Evolutionary conservation across 2,797 vertebrate genomes (phyloP), one percentile per base, ranked within the genome.

Genomic region (Myoxocephalus aenaeus): DNA sequence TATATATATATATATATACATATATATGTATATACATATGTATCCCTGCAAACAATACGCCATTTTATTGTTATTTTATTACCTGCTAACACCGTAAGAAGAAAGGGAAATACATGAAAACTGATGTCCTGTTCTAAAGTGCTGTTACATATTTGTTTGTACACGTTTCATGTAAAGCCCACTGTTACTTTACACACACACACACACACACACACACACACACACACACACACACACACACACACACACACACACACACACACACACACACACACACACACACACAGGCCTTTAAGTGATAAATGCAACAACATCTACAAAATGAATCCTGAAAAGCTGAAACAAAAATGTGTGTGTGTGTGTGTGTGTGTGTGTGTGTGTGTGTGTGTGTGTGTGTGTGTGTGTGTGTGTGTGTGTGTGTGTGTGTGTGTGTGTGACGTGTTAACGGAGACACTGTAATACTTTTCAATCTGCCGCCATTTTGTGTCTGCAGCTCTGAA

Each of bases 381-480:
- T 48, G 36, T 51, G 50, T 22, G 29, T 58, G 58, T 38, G 58
- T 42, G 12, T 54, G 34, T 42, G 12, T 59, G 51, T 48, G 53
- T 79, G 75, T 83, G 72, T 42, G 12, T 59, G 46, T 48, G 53
- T 53, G 36, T 40, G 17, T 36, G 48, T 48, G 36, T 51, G 50
- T 22, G 29, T 58, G 58, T 38, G 58, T 42, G 12, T 59, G 53
- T 48, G 53, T 79, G 75, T 83, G 73, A 71, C 51, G 22, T 75
- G 69, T 80, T 77, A 77, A 22, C 71, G n/a, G n/a, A n/a, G n/a
- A 79, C 69, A 73, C 65, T 53, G 44, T 57, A 67, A 78, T 70
- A 79, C 25, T 76, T 82, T 77, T 87, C 54, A 72, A 65, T 73
- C 67, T 75, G 61, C 77, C 86, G 83, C 91, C 90, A 92, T 93